These are phyloP conservation scores for Sciurus vulgaris DNA, from an alignment of 2,797 vertebrate species.

Conservation along the genomic window DNA sequence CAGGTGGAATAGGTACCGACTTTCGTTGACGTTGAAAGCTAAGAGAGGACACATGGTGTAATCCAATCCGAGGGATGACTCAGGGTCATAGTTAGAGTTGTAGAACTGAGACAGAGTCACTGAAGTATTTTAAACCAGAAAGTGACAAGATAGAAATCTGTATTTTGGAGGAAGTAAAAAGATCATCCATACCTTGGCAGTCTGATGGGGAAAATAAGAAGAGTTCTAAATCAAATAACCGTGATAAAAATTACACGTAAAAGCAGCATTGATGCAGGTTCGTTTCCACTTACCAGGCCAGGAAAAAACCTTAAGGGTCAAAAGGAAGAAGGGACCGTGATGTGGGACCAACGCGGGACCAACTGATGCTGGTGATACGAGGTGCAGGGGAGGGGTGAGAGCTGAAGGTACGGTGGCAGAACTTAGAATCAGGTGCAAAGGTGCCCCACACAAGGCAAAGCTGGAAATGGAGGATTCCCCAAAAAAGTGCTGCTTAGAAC, in stretches of 20 bases:
- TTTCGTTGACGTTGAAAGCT: neutral
- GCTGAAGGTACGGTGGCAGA: neutral
- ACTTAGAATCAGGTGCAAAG: neutral
- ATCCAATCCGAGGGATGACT: neutral
- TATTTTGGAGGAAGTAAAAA: neutral
- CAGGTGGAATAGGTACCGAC: neutral
- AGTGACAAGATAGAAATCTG: neutral
- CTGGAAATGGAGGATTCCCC: neutral
- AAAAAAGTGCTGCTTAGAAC: neutral
- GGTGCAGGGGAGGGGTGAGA: neutral
- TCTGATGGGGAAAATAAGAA: neutral
- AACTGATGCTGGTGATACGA: neutral
- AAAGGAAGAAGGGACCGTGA: neutral
- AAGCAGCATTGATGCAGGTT: neutral
- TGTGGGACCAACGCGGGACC: neutral
- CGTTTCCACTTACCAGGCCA: neutral
- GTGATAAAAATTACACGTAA: neutral
- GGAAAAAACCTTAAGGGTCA: neutral
- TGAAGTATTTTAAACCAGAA: slow-evolving; percentile 28
- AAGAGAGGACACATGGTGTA: neutral
- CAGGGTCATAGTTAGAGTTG: neutral
- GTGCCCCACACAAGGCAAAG: neutral
- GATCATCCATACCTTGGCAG: neutral
- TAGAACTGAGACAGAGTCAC: neutral
- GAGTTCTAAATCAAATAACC: neutral